phyloP scores from a whole-genome alignment of 1,140 invertebrate genomes.

The Tigriopus japonicus region DNA sequence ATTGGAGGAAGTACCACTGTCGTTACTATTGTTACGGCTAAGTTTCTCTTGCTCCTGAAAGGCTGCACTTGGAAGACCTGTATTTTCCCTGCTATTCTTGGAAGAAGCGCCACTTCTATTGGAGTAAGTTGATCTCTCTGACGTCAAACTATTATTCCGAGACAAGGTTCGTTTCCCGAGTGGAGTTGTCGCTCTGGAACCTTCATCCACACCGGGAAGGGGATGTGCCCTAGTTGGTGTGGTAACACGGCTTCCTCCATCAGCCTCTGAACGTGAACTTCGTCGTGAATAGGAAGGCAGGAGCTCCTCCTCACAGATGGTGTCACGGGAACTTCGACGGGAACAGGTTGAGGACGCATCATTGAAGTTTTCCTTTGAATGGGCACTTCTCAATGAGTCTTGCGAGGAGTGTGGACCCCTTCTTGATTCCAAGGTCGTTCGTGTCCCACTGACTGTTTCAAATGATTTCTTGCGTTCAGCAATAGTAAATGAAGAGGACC shows the following conservation, averaged over 20 bases:
- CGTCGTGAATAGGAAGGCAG: not conserved
- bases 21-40: not conserved
- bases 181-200: not conserved
- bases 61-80: no score
- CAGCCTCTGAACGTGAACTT: not conserved
- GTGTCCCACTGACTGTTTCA: not conserved
- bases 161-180: not conserved
- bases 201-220: not conserved
- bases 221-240: no score
- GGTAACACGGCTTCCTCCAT: not conserved
- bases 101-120: not conserved
- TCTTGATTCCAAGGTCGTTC: not conserved
- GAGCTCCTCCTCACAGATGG: not conserved
- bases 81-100: no score
- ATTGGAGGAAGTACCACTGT: conserved; percentile 6
- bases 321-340: not conserved
- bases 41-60: not conserved
- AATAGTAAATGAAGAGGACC: conserved; percentile 7
- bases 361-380: not conserved
- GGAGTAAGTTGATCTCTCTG: not conserved
- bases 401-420: not conserved
- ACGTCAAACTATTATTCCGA: not conserved
- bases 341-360: not conserved
- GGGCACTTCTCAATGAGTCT: not conserved
- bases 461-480: conserved; percentile 6